A percentile compares a stretch with the other conserved stretches of the same genome.
Conservation (phyloP, 2,113 vertebrate genomes). For the Pseudorhombus dupliciocellatus region DNA sequence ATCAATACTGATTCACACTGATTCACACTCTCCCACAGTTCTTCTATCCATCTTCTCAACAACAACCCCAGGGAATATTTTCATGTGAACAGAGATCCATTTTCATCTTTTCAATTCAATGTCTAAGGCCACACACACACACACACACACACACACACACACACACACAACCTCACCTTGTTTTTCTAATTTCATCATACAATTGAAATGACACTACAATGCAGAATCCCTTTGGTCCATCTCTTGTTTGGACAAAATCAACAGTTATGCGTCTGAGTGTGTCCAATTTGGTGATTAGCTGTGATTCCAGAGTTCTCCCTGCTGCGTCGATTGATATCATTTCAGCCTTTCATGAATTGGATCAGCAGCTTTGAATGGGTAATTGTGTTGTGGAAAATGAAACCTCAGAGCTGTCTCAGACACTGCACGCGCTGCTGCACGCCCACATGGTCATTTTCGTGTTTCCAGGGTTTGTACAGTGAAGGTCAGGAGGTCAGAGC, state of each 20-base stretch:
- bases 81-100: slow-evolving; percentile 52
- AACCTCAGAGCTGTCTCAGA: background rate
- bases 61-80: slow-evolving; percentile 37
- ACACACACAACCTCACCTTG: background rate
- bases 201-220: background rate
- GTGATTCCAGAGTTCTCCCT: background rate
- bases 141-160: slow-evolving; percentile 9
- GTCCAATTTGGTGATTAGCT: background rate
- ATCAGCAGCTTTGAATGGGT: background rate
- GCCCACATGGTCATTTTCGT: background rate
- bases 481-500: slow-evolving; percentile 14
- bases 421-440: background rate
- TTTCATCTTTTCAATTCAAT: slow-evolving; percentile 46
- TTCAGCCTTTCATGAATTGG: slow-evolving; percentile 1
- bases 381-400: slow-evolving; percentile 1
- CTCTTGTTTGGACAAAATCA: background rate
- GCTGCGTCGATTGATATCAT: background rate
- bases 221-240: background rate
- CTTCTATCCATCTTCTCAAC: slow-evolving; percentile 47
- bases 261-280: background rate
- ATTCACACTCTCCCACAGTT: background rate
- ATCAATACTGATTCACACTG: too few species aligned
- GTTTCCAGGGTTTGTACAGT: background rate
- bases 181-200: background rate
- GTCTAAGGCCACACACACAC: background rate